Conservation (phyloP, 2,888 invertebrate species). For the Tanypteryx hageni region DNA sequence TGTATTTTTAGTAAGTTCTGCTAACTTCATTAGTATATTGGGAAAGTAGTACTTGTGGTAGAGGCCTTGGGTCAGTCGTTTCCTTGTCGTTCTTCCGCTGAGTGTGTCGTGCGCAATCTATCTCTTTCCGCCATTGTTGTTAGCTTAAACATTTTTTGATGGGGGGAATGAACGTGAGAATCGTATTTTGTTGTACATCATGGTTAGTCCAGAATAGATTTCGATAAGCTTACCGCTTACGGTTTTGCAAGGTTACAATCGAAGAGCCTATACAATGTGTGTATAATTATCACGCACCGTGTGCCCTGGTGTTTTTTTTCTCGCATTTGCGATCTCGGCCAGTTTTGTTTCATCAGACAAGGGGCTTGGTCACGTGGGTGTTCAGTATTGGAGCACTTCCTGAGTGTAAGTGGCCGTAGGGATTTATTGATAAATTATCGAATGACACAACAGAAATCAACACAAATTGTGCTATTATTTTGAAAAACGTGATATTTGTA, state of each 20-base stretch:
- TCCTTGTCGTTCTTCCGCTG: constrained; percentile 67
- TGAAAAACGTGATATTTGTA: background rate
- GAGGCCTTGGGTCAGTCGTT: constrained; percentile 65
- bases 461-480: background rate
- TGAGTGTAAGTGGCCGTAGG: background rate
- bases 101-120: constrained; percentile 66
- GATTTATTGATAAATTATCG: constrained; percentile 20
- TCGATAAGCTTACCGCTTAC: background rate
- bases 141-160: constrained; percentile 64
- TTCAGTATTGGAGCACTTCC: constrained; percentile 59
- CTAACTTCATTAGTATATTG: constrained; percentile 27
- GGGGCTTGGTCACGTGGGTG: constrained; percentile 69
- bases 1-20: background rate
- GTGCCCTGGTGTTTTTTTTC: constrained; percentile 58
- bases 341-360: constrained; percentile 67
- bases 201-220: background rate
- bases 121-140: constrained; percentile 68
- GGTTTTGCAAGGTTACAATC: constrained; percentile 35
- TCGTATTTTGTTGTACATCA: background rate
- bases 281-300: constrained; percentile 63
- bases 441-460: background rate
- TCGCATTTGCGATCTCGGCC: constrained; percentile 67
- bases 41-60: constrained; percentile 45
- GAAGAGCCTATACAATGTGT: constrained; percentile 47
- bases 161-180: constrained; percentile 42